Conservation (phyloP, 2,797 vertebrate species). For the Sparidentex hasta region DNA sequence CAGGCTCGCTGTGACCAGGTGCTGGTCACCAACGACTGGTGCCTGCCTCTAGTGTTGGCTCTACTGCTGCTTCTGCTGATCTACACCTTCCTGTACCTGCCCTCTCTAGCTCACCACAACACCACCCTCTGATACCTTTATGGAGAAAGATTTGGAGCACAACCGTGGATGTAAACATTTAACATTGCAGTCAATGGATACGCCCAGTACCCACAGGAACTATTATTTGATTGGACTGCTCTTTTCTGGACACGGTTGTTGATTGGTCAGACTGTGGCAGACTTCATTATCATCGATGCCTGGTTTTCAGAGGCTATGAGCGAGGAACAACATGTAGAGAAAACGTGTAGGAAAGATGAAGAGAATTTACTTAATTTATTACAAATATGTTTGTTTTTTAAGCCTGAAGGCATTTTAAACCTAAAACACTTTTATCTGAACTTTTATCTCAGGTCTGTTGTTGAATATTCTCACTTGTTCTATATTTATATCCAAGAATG, state of each 20-base stretch:
- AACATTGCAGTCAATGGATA: neutral
- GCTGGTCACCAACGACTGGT: constrained; percentile 85
- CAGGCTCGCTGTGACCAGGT: constrained; percentile 84
- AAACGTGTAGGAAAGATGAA: constrained; percentile 17
- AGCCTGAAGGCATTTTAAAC: neutral
- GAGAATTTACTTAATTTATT: constrained; percentile 20
- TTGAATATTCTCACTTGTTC: neutral
- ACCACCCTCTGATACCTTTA: constrained; percentile 48
- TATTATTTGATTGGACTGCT: constrained; percentile 11
- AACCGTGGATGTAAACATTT: constrained; percentile 15
- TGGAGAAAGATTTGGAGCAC: neutral
- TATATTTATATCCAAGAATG: neutral
- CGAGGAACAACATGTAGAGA: neutral
- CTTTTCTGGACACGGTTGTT: constrained; percentile 4
- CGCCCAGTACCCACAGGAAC: neutral
- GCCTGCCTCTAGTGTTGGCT: constrained; percentile 81
- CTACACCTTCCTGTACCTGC: constrained; percentile 86
- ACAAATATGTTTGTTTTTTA: neutral
- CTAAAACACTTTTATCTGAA: neutral
- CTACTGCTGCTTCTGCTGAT: constrained; percentile 82
- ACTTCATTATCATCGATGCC: neutral
- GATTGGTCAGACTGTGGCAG: constrained; percentile 21
- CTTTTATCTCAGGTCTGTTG: neutral
- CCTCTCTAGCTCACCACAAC: constrained; percentile 81
- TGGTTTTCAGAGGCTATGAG: neutral